These are phyloP conservation scores for Tinea trinotella DNA, from an alignment of 2,888 invertebrate species.

Conservation along the genomic window DNA sequence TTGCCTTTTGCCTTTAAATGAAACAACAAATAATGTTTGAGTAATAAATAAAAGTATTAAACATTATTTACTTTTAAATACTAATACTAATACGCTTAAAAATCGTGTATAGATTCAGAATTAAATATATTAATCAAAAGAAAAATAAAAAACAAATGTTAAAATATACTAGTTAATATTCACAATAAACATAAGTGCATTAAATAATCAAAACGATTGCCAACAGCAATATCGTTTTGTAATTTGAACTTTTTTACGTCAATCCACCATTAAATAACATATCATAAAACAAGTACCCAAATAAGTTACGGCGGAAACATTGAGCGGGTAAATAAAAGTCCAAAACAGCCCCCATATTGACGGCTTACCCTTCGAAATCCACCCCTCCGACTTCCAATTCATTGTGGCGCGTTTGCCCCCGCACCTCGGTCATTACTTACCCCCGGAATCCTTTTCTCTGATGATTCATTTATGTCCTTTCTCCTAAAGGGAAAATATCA, in stretches of 20 bases:
- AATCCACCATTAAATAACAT: constrained; percentile 12
- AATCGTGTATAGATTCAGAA: too few species aligned
- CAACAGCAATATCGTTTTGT: too few species aligned
- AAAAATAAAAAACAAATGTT: too few species aligned
- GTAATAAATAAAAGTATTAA: too few species aligned
- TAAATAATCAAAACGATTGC: too few species aligned
- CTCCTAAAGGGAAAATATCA: neutral
- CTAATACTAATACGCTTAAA: too few species aligned
- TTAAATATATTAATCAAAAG: too few species aligned
- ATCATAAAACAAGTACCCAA: constrained; percentile 11
- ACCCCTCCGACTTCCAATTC: constrained; percentile 60
- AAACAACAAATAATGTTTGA: too few species aligned
- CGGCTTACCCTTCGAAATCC: constrained; percentile 61
- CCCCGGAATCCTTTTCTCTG: constrained; percentile 69
- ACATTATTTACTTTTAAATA: too few species aligned
- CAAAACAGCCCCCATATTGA: constrained; percentile 66
- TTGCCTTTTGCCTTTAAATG: too few species aligned
- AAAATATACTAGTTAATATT: too few species aligned
- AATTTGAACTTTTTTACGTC: neutral
- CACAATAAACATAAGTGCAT: too few species aligned
- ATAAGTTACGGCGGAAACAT: constrained; percentile 19
- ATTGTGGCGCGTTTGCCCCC: constrained; percentile 66
- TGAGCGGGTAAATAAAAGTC: constrained; percentile 27
- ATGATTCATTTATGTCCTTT: constrained; percentile 58
- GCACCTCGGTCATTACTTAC: constrained; percentile 61